Base-by-base conservation (phyloP, 2,113 vertebrate species). In the Malaclemys terrapin region DNA sequence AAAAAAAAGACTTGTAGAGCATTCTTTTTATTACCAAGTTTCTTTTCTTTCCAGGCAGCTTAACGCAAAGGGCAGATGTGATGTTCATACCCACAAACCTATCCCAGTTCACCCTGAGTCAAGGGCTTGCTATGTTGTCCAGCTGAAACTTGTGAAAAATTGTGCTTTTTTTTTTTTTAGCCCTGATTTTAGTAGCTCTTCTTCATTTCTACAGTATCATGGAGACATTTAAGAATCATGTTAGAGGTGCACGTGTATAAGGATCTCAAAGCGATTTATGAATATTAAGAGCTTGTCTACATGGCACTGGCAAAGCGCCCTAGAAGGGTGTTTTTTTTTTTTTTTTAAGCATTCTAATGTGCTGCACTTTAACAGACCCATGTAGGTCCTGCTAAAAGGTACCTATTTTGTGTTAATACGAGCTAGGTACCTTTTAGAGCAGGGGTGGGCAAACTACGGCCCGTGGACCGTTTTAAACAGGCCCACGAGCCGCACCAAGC, bases 161-260 rank as follows among this genome's bases (percentile, higher is more conserved):
- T 82, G 5, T 1, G 0, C 42, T 91, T 2, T 59, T 91, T 47
- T 91, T 47, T 82, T 80, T 92, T 95, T 82, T 78, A 56, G 88
- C 82, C 79, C 27, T 29, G 62, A 35, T 88, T 93, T 91, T 75
- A 93, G 49, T 75, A 93, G 49, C n/a, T n/a, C 47, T 88, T 88
- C 80, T 1, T 0, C 1, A 1, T 76, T 93, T 84, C 50, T n/a
- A 62, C 42, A 2, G 2, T 31, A 27, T 24, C 90, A 84, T 93
- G 56, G n/a, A 38, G 54, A 16, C 19, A 54, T n/a, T 87, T 10
- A 38, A 80, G 29, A 10, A 50, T 11, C 0, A 29, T 10, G 35
- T 84, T 45, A 82, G 75, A 84, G 20, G n/a, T 72, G 10, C 25
- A 9, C 2, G 11, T 7, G 13, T 2, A 3, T 91, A 65, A 57